Evolutionary conservation across 2,888 invertebrate species (phyloP), one percentile per base, ranked within the genome.

Genomic region (Diaprepes abbreviatus): DNA sequence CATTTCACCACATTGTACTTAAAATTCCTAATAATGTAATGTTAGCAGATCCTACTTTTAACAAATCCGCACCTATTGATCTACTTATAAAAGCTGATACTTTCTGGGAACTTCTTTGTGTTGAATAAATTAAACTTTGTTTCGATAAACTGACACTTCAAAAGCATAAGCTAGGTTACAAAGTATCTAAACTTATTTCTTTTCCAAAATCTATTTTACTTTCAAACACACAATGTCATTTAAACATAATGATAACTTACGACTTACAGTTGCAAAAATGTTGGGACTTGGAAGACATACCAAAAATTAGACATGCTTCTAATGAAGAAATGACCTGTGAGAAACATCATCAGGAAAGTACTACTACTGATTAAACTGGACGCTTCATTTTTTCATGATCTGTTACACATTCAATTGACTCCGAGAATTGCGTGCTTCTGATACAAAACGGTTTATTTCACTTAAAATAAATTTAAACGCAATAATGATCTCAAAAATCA

Each of bases 251-350:
- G 9, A 12, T 10, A n/a, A 19, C 50, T 28, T 48, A 43, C n/a
- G 10, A 19, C 9, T 36, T 12, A 14, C 63, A 72, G 62, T 28
- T 72, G 17, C n/a, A 14, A 10, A 62, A 60, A 24, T 72, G 69
- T 36, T 72, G 60, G 71, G 59, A 65, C 12, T 2, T 72, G n/a
- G 64, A 72, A 19, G 72, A 72, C 21, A 21, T 21, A n/a, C 40
- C 64, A 12, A 40, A 50, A 35, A 36, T 43, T 1, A 63, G 21
- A 24, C 21, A 28, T 58, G 14, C 59, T 17, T 68, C 67, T 24
- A 14, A 64, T 3, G 71, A 73, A 31, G 72, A 73, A 43, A 35
- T 45, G 40, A 38, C 43, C n/a, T 73, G 71, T 50, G 71, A 71
- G 28, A 55, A 71, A 3, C 64, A 69, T 38, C 73, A 66, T 50